phyloP scores from a whole-genome alignment of 2,113 vertebrate species.

The Atractosteus spatula region DNA sequence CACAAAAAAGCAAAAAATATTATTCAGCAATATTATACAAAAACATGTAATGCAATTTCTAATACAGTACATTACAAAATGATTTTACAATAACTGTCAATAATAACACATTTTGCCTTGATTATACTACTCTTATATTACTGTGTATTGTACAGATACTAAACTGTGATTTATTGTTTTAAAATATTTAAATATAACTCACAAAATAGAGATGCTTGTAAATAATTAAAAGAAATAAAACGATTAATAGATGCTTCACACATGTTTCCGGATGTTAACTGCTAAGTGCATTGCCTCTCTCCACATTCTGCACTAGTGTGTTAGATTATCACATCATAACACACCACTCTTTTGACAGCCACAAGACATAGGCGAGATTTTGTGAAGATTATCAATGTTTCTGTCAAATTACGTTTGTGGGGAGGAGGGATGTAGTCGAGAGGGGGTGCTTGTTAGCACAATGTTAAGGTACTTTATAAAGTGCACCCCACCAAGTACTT shows the following conservation, averaged over 20 bases:
- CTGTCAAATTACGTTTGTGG: background rate
- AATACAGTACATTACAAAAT: no score
- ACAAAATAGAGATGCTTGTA: no score
- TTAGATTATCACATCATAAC: background rate
- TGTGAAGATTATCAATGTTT: background rate
- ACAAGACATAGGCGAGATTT: background rate
- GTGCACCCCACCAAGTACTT: background rate
- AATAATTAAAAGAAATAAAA: no score
- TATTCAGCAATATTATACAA: no score
- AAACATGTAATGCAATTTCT: no score
- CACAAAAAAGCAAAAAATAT: background rate
- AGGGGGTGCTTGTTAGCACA: background rate
- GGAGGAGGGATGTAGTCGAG: background rate
- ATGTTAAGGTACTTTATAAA: background rate
- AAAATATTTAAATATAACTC: no score
- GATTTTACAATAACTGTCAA: no score
- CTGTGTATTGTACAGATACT: no score
- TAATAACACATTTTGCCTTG: no score
- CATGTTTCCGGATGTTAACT: background rate
- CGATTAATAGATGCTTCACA: no score
- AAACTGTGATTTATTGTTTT: no score
- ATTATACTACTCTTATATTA: no score
- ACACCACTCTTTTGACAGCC: constrained; percentile 1
- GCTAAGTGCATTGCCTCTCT: background rate
- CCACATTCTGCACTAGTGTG: background rate